These are phyloP conservation scores for Sakesphorus luctuosus DNA, from an alignment of 2,113 vertebrate genomes.

Conservation along the genomic window DNA sequence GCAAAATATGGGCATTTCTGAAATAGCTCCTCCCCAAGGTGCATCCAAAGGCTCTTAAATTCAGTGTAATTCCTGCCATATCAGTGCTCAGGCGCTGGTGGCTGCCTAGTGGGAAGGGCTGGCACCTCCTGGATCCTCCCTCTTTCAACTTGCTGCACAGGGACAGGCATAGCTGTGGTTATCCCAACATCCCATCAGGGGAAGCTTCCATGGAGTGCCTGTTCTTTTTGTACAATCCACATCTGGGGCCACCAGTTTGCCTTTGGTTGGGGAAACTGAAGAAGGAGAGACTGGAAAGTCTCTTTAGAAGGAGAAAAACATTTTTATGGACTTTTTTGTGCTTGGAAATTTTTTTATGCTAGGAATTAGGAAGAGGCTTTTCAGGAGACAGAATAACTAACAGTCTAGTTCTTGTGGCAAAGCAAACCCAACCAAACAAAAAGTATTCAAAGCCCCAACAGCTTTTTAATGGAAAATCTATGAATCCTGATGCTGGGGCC, in stretches of 20 bases:
- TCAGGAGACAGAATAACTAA: background rate
- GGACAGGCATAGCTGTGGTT: background rate
- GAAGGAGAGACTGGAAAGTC: background rate
- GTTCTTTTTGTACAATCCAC: accelerated
- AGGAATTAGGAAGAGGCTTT: background rate
- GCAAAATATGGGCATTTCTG: slow-evolving; percentile 9
- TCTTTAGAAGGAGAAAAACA: background rate
- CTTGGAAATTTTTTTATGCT: background rate
- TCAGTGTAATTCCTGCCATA: slow-evolving; percentile 19
- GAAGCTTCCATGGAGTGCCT: background rate
- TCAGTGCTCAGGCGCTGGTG: background rate
- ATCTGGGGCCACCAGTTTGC: background rate
- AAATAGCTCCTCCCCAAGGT: background rate
- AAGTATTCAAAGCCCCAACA: no score
- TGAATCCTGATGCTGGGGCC: background rate
- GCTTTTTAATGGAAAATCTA: background rate
- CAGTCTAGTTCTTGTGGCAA: background rate
- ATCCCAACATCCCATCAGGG: no score
- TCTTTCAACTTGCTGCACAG: background rate
- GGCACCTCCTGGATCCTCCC: background rate
- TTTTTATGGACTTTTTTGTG: background rate
- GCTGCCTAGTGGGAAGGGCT: background rate
- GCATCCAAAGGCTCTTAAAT: background rate
- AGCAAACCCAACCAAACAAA: background rate
- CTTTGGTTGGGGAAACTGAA: background rate